These are phyloP conservation scores for Portunus trituberculatus DNA, from an alignment of 1,140 invertebrate genomes.

Conservation along the genomic window DNA sequence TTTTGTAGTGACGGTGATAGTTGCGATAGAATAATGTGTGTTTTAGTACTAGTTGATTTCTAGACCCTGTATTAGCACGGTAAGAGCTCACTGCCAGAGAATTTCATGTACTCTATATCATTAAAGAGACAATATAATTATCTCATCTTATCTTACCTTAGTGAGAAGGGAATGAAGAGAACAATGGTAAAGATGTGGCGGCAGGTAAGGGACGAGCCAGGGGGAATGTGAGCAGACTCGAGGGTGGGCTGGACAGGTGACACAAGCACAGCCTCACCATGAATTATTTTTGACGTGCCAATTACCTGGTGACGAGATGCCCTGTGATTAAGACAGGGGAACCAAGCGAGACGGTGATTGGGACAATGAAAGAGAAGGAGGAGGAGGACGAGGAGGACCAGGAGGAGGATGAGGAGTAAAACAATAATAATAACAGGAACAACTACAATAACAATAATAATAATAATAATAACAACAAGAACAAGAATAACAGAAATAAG, in stretches of 20 bases:
- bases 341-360: not conserved
- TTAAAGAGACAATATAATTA: too few relatives aligned
- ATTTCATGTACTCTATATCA: too few relatives aligned
- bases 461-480: too few relatives aligned
- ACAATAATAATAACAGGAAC: too few relatives aligned
- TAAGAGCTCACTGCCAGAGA: too few relatives aligned
- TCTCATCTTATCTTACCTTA: too few relatives aligned
- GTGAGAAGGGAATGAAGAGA: not conserved
- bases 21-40: not conserved
- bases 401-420: too few relatives aligned
- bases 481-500: too few relatives aligned
- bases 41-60: too few relatives aligned
- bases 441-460: too few relatives aligned
- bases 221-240: not conserved
- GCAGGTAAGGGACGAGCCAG: not conserved
- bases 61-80: too few relatives aligned
- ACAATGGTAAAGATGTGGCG: not conserved
- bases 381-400: too few relatives aligned
- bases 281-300: slow-evolving; percentile 55
- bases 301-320: slow-evolving; percentile 58
- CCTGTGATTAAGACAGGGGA: slow-evolving; percentile 52
- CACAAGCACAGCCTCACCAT: slow-evolving; percentile 21
- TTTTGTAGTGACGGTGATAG: not conserved
- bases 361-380: not conserved
- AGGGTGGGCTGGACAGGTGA: not conserved